Percentiles rank a stretch among this genome's conserved stretches.
Conservation (phyloP, 1,140 invertebrate genomes). For the Lordiphosa mommai region DNA sequence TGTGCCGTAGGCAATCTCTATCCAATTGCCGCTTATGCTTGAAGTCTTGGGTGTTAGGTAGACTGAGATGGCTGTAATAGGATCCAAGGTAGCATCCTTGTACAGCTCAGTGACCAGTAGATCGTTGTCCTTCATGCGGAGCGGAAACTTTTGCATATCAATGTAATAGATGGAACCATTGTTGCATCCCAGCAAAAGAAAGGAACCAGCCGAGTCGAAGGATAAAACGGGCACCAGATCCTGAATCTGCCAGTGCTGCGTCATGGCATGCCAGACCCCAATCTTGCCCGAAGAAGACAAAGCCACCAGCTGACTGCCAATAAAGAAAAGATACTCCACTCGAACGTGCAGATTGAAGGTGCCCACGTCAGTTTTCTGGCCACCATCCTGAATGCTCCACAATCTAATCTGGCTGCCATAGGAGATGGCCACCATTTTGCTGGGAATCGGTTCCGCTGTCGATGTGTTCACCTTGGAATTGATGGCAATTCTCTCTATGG, state of each 20-base stretch:
- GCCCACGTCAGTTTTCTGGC: slow-evolving; percentile 89
- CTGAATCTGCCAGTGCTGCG: slow-evolving; percentile 98
- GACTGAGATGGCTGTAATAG: slow-evolving; percentile 98
- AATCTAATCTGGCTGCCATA: slow-evolving; percentile 91
- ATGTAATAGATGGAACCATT: slow-evolving; percentile 97
- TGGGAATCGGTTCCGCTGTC: slow-evolving; percentile 79
- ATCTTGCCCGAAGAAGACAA: slow-evolving; percentile 96
- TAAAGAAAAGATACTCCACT: slow-evolving; percentile 98
- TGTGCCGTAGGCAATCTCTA: slow-evolving; percentile 99
- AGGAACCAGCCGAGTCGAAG: slow-evolving; percentile 97
- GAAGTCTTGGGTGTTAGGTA: slow-evolving; percentile 97
- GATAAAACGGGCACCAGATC: slow-evolving; percentile 96
- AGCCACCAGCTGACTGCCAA: slow-evolving; percentile 97
- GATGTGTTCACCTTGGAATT: slow-evolving; percentile 91
- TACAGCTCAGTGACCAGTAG: slow-evolving; percentile 98
- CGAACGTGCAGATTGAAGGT: slow-evolving; percentile 95
- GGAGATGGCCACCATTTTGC: slow-evolving; percentile 94
- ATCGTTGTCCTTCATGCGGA: slow-evolving; percentile 99
- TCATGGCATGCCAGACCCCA: slow-evolving; percentile 99
- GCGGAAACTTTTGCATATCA: slow-evolving; percentile 99
- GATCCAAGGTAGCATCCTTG: slow-evolving; percentile 95
- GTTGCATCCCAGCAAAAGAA: slow-evolving; percentile 95
- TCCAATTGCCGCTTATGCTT: slow-evolving; percentile 98
- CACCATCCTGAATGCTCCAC: slow-evolving; percentile 93
- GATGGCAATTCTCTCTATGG: slow-evolving; percentile 95